A percentile compares a stretch with the other conserved stretches of the same genome.
Conservation (phyloP, 2,888 invertebrate genomes). For the Drosophila peninsularis region DNA sequence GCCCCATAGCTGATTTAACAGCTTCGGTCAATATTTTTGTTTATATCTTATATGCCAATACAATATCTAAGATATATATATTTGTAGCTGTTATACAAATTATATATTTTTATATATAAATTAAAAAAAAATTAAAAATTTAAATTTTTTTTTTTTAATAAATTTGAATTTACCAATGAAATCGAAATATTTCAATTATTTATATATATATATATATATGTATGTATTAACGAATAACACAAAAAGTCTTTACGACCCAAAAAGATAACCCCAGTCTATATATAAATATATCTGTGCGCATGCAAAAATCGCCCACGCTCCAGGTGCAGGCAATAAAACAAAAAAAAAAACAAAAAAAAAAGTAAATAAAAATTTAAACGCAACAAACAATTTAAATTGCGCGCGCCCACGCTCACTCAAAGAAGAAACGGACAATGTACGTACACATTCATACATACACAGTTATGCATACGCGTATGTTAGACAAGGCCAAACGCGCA, state of each 20-base stretch:
- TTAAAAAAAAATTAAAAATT: too few species aligned
- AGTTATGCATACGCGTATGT: neutral
- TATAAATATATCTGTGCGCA: neutral
- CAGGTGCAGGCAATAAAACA: conserved; percentile 2
- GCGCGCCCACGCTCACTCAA: conserved; percentile 27
- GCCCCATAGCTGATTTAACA: too few species aligned
- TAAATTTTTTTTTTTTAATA: neutral
- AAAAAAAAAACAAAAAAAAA: neutral
- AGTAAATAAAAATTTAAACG: conserved; percentile 4
- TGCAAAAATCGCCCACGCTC: conserved; percentile 14
- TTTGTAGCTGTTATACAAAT: neutral
- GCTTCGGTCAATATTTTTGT: neutral
- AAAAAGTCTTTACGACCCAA: neutral
- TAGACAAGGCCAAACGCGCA: conserved; percentile 51
- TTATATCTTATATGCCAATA: too few species aligned
- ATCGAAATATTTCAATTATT: neutral
- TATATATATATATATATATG: neutral
- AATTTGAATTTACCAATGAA: neutral
- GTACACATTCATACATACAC: neutral
- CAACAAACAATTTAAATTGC: conserved; percentile 23
- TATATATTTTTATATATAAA: neutral
- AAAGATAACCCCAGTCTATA: neutral
- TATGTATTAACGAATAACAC: neutral
- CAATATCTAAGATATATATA: too few species aligned
- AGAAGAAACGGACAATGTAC: conserved; percentile 28